Evolutionary conservation across 2,797 vertebrate species (phyloP).

Genomic region (Mormyrus hasselquistii): DNA sequence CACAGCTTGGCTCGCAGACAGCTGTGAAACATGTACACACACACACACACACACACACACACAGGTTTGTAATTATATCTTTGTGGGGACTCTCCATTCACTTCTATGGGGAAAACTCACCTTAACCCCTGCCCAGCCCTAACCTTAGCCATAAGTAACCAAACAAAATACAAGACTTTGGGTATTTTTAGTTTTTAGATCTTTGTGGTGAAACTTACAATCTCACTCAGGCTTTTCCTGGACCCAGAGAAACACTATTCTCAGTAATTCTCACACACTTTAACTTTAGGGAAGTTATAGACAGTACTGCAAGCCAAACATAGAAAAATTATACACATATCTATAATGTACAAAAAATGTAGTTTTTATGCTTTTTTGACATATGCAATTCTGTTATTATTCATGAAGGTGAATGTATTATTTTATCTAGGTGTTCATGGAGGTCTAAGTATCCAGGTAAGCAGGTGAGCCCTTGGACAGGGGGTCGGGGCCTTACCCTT

Average conservation of each 20-base stretch:
- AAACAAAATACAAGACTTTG: too few relatives aligned
- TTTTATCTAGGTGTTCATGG: background rate
- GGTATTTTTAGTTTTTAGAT: too few relatives aligned
- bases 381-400: background rate
- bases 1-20: conserved; percentile 76
- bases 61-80: background rate
- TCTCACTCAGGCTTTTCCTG: background rate
- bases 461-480: conserved; percentile 15
- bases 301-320: background rate
- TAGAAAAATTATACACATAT: background rate
- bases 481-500: conserved; percentile 63
- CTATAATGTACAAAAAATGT: background rate
- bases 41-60: conserved; percentile 32
- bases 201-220: background rate
- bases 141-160: too few relatives aligned
- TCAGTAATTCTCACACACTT: background rate
- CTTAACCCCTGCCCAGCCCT: too few relatives aligned
- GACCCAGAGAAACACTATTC: background rate
- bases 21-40: conserved; percentile 50
- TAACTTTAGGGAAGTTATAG: background rate
- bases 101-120: too few relatives aligned
- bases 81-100: too few relatives aligned
- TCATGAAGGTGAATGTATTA: background rate
- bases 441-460: background rate
- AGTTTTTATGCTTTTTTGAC: background rate